Base-by-base conservation (phyloP, 2,113 vertebrate genomes). In the Phylloscopus trochilus region DNA sequence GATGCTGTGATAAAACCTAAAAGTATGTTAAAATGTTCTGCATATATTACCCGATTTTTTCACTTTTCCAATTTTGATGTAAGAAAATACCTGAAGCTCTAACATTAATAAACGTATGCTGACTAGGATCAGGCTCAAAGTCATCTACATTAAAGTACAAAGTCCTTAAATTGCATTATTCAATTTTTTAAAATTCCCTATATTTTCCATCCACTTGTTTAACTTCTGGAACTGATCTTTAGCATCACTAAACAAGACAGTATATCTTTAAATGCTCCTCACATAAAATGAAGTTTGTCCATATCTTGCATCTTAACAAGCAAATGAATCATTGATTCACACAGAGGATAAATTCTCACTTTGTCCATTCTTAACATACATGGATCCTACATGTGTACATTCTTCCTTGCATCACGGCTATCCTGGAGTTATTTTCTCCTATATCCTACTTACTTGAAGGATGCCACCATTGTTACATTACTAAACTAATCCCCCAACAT, bases 321-420 rank as follows among this genome's bases (percentile, higher is more conserved):
- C 26, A 81, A 77, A 76, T 30, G 3, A 89, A 31, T 37, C 3
- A 59, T 30, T 15, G 63, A 37, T 78, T 85, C 41, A 82, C 26
- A 68, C 2, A n/a, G 30, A 84, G 53, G 33, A 75, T 27, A 75
- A 89, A 67, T 37, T 58, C 31, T 7, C 58, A 30, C 20, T 90
- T 81, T 23, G 66, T 35, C 79, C 1, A 47, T 39, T 82, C 47
- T 51, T 19, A 70, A 35, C 28, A 8, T 13, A 35, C 39, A 47
- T 0, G 1, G 19, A 55, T 68, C 46, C 51, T 63, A n/a, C 10
- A 39, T 0, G 0, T 16, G 30, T 44, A 46, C 22, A 7, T 60
- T 64, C 9, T 24, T 79, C n/a, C 35, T 82, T 56, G 39, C 0
- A 0, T 18, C n/a, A 70, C 3, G 3, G 27, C 52, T 67, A 21